Evolutionary conservation across 2,113 vertebrate genomes (phyloP), one percentile per base, ranked within the genome.

Genomic region (Lycocorax pyrrhopterus): DNA sequence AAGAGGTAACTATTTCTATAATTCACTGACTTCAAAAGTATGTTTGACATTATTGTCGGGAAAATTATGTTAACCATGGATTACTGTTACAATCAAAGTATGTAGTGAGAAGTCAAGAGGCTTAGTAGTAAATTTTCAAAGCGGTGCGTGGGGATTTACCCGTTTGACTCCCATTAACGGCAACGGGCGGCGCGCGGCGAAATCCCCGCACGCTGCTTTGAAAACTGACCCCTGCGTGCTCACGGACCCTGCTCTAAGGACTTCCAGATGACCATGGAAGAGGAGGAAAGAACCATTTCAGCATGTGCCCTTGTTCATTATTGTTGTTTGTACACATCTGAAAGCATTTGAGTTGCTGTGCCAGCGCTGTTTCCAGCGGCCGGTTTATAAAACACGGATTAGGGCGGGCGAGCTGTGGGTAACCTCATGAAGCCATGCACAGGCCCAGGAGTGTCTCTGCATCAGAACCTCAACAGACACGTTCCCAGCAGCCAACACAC

Each of bases 31-130:
- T 97, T 97, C 97, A 97, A 97, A 97, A 97, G 97, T 97, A 96
- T 97, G 96, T 97, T 97, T 97, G 97, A 97, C 97, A 97, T 97
- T 97, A 97, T 97, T 97, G 97, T 97, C 94, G 95, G 96, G 96
- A 97, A 97, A 97, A 97, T 97, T 97, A 97, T 97, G 97, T 97
- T 97, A 97, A 97, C 97, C 96, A 94, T 97, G 96, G 97, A 97
- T 97, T 97, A 97, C 96, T 96, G 97, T 97, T 97, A 97, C 97
- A 97, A 97, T 97, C 97, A 97, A 97, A 97, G 97, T 96, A 94
- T 97, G 96, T 95, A 97, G 97, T 97, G 96, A 97, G 96, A 98
- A 97, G 97, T 94, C 93, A 93, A 93, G 92, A 96, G 87, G 87
- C 95, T 95, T 96, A 97, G 94, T 94, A 96, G 97, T 96, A 95